Conservation (phyloP, 2,888 invertebrate genomes). For the Meganola albula region DNA sequence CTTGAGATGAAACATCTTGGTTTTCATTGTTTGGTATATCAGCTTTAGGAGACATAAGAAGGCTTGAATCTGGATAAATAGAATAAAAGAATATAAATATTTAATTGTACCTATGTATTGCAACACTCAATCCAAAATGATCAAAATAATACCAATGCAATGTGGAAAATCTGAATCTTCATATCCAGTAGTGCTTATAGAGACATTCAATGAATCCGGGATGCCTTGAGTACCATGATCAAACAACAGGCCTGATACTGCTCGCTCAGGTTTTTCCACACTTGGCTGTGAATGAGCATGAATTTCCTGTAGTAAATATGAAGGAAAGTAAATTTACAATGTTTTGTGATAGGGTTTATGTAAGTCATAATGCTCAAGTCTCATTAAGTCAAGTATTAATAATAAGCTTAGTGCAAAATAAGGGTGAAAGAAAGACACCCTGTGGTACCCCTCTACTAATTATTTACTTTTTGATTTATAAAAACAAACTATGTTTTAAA, state of each 20-base stretch:
- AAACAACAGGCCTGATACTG: conserved; percentile 46
- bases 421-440: too few species aligned
- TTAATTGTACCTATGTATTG: too few species aligned
- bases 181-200: conserved; percentile 54
- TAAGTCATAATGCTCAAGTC: too few species aligned
- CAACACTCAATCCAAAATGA: conserved; percentile 2
- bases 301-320: not conserved
- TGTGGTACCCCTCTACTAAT: too few species aligned
- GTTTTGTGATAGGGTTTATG: too few species aligned
- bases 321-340: too few species aligned
- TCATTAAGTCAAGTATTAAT: too few species aligned
- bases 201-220: conserved; percentile 52
- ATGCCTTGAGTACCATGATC: conserved; percentile 46
- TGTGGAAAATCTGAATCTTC: conserved; percentile 56
- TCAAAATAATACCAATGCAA: conserved; percentile 43
- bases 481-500: too few species aligned
- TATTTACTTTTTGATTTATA: too few species aligned
- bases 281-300: conserved; percentile 24
- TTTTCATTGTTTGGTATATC: conserved; percentile 40
- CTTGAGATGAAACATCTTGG: conserved; percentile 43
- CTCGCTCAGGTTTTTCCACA: conserved; percentile 26
- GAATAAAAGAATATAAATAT: too few species aligned
- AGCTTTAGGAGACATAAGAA: conserved; percentile 63
- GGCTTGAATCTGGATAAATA: conserved; percentile 59
- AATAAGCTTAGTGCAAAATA: too few species aligned